Conservation (phyloP, 2,888 invertebrate genomes). For the Dasysyrphus albostriatus region DNA sequence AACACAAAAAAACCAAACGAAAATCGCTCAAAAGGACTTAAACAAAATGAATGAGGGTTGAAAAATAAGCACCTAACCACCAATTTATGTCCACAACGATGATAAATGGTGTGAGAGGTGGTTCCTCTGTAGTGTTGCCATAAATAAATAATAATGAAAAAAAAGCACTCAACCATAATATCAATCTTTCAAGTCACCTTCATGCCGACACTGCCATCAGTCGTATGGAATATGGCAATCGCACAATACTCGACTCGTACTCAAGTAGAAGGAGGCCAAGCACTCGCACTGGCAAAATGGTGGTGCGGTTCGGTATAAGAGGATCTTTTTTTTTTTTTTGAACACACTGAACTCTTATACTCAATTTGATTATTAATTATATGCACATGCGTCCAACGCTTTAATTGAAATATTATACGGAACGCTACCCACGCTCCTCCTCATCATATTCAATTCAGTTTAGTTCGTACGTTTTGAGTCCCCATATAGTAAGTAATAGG, state of each 20-base stretch:
- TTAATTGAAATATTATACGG: conserved; percentile 73
- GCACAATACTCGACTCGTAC: conserved; percentile 6
- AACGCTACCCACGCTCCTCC: conserved; percentile 59
- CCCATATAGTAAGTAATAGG: neutral
- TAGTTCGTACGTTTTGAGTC: neutral
- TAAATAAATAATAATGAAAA: conserved; percentile 10
- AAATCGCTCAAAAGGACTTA: conserved; percentile 16
- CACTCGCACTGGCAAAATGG: no score
- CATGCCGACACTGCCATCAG: conserved; percentile 40
- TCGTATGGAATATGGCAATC: conserved; percentile 6
- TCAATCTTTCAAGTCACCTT: conserved; percentile 23
- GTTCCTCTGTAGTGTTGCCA: conserved; percentile 35
- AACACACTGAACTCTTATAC: conserved; percentile 35
- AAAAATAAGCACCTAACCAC: conserved; percentile 50
- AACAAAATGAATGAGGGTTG: conserved; percentile 21
- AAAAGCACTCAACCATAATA: neutral
- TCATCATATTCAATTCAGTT: conserved; percentile 16
- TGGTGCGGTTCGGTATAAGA: neutral
- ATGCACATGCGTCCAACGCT: conserved; percentile 74
- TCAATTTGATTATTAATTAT: conserved; percentile 73
- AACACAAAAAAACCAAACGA: neutral
- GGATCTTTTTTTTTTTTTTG: neutral
- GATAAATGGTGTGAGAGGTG: conserved; percentile 65
- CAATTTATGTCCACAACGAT: conserved; percentile 68
- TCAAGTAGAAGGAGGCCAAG: neutral